Base-by-base conservation (phyloP, 2,113 vertebrate genomes). In the Gulo gulo region DNA sequence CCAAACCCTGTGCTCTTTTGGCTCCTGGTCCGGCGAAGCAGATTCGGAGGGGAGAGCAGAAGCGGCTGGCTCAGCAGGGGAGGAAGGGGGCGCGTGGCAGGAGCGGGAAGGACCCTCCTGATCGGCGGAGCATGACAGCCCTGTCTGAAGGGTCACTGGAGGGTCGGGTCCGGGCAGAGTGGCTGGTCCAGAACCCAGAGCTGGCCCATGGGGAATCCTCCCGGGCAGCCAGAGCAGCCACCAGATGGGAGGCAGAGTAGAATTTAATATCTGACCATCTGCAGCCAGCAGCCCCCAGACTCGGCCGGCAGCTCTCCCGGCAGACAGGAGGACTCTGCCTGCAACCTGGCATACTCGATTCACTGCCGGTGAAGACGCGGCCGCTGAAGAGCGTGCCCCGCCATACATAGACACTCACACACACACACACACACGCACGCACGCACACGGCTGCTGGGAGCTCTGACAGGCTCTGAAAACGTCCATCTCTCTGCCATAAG, bases 211-310 rank as follows among this genome's bases (percentile, higher is more conserved):
- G 96, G 96, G 97, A 94, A 83, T 97, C 86, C 52, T 89, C 55
- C 78, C 0, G 0, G 93, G 63, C 79, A 69, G 86, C 91, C 88
- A 87, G 93, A 47, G 50, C 67, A 6, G 57, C 93, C 80, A 67
- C 86, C 97, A 96, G 98, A 97, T 92, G 91, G 96, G 69, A 78
- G 39, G 50, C 67, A 0, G 50, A 86, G 80, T 18, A 79, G 81
- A 96, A 96, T 91, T 97, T 95, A 95, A 94, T 97, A 97, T 95
- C 65, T 39, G 91, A 55, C 95, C 96, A 94, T 97, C 96, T 97
- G 97, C n/a, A 80, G 91, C 67, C 82, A 20, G 91, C 73, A 83
- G 95, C 74, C 80, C 93, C 89, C 74, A 12, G 52, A 45, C 3
- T 36, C 6, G 2, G 36, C 90, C 39, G 55, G 61, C 83, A 24